These are phyloP conservation scores for Carapus acus DNA, from an alignment of 2,797 vertebrate genomes.

Conservation along the genomic window DNA sequence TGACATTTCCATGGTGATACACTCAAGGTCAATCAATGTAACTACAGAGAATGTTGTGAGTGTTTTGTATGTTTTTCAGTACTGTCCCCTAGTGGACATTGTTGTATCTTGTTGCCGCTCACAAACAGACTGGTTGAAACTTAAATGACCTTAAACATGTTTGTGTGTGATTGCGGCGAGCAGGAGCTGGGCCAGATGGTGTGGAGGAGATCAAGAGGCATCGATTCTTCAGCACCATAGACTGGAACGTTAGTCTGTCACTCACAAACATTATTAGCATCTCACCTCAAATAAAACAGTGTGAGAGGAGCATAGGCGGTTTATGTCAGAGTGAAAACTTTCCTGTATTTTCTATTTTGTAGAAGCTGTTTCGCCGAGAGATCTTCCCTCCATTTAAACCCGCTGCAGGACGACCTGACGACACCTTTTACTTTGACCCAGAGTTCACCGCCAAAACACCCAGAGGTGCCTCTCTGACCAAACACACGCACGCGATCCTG, in stretches of 20 bases:
- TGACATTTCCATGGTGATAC: no score
- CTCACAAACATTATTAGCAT: no score
- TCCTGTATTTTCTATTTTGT: constrained; percentile 11
- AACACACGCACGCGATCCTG: constrained; percentile 5
- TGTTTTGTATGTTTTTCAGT: no score
- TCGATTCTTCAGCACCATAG: constrained; percentile 94
- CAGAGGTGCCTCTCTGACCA: constrained; percentile 76
- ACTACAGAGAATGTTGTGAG: no score
- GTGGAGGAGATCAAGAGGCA: constrained; percentile 99
- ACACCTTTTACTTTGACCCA: constrained; percentile 98
- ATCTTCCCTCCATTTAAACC: constrained; percentile 96
- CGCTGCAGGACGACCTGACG: constrained; percentile 92
- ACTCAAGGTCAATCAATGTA: no score
- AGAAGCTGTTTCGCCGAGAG: constrained; percentile 94
- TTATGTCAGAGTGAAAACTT: no score
- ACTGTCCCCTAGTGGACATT: no score
- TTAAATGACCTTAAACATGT: constrained; percentile 36
- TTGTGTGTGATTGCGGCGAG: constrained; percentile 51
- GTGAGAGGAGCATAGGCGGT: no score
- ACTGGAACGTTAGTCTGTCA: constrained; percentile 96
- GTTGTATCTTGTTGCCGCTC: no score
- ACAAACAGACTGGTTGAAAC: constrained; percentile 10
- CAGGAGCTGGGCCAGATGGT: constrained; percentile 94
- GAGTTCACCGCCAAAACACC: constrained; percentile 99
- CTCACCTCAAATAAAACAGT: no score